Evolutionary conservation across 2,888 invertebrate genomes (phyloP).

Genomic region (Dynastes hyllus): DNA sequence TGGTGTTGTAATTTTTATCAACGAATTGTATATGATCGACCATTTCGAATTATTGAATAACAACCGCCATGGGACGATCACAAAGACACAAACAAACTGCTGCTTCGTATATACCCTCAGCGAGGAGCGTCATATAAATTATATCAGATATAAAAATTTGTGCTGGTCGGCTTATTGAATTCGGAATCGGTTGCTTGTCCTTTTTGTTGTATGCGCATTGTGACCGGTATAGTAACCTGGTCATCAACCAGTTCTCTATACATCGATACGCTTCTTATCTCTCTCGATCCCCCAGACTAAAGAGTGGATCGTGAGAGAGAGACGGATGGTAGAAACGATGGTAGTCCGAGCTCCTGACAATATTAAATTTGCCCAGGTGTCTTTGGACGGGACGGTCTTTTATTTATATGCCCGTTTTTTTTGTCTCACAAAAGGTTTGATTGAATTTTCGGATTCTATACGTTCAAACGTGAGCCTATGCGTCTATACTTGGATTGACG

Average conservation of each 20-base stretch:
- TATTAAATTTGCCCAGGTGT: constrained; percentile 47
- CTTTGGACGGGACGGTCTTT: constrained; percentile 32
- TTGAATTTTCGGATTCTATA: constrained; percentile 45
- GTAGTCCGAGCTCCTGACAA: constrained; percentile 31
- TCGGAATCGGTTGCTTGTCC: constrained; percentile 23
- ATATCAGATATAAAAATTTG: constrained; percentile 45
- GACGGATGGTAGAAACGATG: constrained; percentile 4
- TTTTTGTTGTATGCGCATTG: constrained; percentile 23
- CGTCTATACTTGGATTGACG: constrained; percentile 32
- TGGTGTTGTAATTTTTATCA: too few species aligned
- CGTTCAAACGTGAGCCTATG: constrained; percentile 22
- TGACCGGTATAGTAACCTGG: constrained; percentile 29
- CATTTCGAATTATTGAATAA: constrained; percentile 7
- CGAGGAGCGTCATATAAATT: constrained; percentile 31
- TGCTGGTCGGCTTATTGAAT: constrained; percentile 36
- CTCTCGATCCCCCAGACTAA: not conserved
- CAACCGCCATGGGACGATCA: not conserved
- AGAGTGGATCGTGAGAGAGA: not conserved
- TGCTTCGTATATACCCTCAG: not conserved
- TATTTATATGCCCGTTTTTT: constrained; percentile 31
- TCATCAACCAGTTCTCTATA: constrained; percentile 44
- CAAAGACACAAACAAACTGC: not conserved
- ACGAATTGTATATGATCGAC: not conserved
- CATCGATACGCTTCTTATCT: constrained; percentile 8
- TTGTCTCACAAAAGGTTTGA: constrained; percentile 45